Evolutionary conservation across 2,113 vertebrate species (phyloP).

Genomic region (Eubucco bourcierii): DNA sequence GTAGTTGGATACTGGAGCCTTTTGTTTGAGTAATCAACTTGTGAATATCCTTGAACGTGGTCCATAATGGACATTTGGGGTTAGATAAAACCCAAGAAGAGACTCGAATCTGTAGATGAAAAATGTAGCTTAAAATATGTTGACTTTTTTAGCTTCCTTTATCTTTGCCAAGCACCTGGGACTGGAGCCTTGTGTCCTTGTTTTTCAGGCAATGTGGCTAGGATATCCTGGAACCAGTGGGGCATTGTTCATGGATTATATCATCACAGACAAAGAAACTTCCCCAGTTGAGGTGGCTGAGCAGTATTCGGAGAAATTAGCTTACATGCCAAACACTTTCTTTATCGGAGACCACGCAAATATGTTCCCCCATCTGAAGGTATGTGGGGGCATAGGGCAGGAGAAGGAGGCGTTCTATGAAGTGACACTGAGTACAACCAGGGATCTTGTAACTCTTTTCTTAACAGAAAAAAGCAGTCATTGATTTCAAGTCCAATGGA

Average conservation of each 20-base stretch:
- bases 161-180: not conserved
- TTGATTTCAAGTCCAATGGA: conserved; percentile 99
- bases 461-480: conserved; percentile 97
- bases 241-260: conserved; percentile 98
- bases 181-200: not conserved
- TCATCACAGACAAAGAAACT: conserved; percentile 94
- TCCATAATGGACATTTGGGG: not conserved
- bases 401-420: not conserved
- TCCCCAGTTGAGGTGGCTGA: conserved; percentile 94
- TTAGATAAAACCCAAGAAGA: not conserved
- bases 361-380: conserved; percentile 99
- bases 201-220: conserved; percentile 92
- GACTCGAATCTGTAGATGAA: not conserved
- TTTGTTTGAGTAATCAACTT: not conserved
- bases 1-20: not conserved
- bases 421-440: not conserved
- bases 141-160: not conserved
- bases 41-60: not conserved
- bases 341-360: conserved; percentile 99
- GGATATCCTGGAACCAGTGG: conserved; percentile 98
- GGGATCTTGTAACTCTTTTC: not conserved
- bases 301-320: conserved; percentile 97
- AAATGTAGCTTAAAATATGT: not conserved
- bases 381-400: conserved; percentile 25
- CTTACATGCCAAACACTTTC: conserved; percentile 98